A percentile compares a stretch with the other conserved stretches of the same genome.
These are phyloP conservation scores for Stercorarius parasiticus DNA, from an alignment of 2,113 vertebrate species.

Conservation along the genomic window DNA sequence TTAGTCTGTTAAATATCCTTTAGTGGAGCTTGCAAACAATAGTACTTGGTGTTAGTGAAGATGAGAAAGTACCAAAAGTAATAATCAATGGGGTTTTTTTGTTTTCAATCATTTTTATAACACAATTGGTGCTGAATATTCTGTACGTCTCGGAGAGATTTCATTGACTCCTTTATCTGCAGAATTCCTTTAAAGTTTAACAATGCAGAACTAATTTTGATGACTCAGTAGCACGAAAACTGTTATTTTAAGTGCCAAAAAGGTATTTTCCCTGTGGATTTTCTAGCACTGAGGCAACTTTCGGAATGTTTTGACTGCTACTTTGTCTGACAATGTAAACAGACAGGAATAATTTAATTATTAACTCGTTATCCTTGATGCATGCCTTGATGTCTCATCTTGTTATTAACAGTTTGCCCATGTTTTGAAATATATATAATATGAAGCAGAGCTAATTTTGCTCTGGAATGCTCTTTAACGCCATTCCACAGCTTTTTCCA, in stretches of 20 bases:
- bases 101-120: background rate
- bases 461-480: slow-evolving; percentile 53
- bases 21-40: background rate
- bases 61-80: background rate
- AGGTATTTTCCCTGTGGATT: slow-evolving; percentile 69
- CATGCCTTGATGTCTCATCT: slow-evolving; percentile 60
- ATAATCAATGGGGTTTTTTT: background rate
- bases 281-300: slow-evolving; percentile 45
- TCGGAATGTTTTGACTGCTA: slow-evolving; percentile 62
- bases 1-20: background rate
- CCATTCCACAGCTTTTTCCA: slow-evolving; percentile 52
- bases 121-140: background rate
- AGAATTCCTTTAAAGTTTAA: slow-evolving; percentile 64
- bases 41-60: background rate
- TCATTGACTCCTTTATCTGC: slow-evolving; percentile 40
- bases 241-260: slow-evolving; percentile 61
- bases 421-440: slow-evolving; percentile 59
- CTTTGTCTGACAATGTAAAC: slow-evolving; percentile 65
- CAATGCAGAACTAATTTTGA: slow-evolving; percentile 69
- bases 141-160: background rate
- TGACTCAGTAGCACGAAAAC: slow-evolving; percentile 61
- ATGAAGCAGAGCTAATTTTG: slow-evolving; percentile 54
- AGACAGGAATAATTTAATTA: slow-evolving; percentile 68
- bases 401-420: slow-evolving; percentile 59
- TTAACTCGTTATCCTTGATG: slow-evolving; percentile 62